phyloP scores from a whole-genome alignment of 2,888 invertebrate genomes.

The Andrena minutula region DNA sequence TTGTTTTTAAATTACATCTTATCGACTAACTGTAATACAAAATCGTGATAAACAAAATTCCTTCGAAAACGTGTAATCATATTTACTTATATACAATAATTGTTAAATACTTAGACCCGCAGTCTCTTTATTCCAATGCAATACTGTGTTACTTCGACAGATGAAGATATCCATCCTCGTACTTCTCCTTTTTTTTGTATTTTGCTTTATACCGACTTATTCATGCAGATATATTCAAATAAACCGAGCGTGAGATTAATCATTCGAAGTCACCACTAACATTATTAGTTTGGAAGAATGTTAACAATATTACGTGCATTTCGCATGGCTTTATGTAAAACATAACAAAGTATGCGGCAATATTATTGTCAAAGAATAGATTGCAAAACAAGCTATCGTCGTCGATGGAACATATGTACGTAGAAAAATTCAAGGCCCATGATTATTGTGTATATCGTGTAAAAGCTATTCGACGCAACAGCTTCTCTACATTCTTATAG shows the following conservation, averaged over 20 bases:
- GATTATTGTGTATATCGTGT: conserved; percentile 8
- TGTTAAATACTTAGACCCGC: conserved; percentile 79
- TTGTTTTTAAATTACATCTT: conserved; percentile 46
- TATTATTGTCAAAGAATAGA: conserved; percentile 64
- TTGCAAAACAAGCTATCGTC: conserved; percentile 41
- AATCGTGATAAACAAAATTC: conserved; percentile 74
- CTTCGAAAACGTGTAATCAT: conserved; percentile 78
- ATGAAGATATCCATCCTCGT: background rate
- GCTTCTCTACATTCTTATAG: conserved; percentile 14
- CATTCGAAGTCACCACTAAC: conserved; percentile 27
- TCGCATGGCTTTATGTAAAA: conserved; percentile 38
- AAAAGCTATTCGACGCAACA: conserved; percentile 38
- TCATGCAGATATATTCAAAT: conserved; percentile 10
- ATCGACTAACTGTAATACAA: conserved; percentile 57
- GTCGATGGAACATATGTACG: conserved; percentile 5
- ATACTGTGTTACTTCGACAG: conserved; percentile 74
- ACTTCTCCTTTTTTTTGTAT: background rate
- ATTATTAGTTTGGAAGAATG: conserved; percentile 31
- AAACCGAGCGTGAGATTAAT: conserved; percentile 11
- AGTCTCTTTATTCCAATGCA: conserved; percentile 80
- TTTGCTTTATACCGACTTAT: background rate
- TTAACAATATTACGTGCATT: conserved; percentile 24
- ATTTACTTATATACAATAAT: conserved; percentile 81
- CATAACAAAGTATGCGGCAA: conserved; percentile 46
- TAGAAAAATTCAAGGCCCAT: conserved; percentile 50